These are phyloP conservation scores for Diachrysia chrysitis DNA, from an alignment of 2,888 invertebrate species.

Conservation along the genomic window DNA sequence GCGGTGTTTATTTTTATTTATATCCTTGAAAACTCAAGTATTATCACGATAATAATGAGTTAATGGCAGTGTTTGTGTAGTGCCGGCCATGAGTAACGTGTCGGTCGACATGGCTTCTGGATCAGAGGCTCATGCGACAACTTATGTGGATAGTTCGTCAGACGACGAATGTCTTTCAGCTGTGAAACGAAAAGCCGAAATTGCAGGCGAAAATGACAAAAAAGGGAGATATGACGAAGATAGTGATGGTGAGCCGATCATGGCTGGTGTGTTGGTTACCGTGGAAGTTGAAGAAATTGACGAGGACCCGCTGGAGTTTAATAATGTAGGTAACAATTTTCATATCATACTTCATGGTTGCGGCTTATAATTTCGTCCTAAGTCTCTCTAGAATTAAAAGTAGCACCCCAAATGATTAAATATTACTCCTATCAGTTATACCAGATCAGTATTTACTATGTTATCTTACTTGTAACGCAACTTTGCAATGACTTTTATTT, in stretches of 20 bases:
- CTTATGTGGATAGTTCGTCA: slow-evolving; percentile 58
- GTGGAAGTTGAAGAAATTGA: slow-evolving; percentile 66
- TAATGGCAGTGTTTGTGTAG: slow-evolving; percentile 44
- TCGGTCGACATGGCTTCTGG: slow-evolving; percentile 51
- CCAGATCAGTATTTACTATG: neutral
- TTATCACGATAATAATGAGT: slow-evolving; percentile 37
- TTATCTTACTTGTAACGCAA: neutral
- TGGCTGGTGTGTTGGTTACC: slow-evolving; percentile 61
- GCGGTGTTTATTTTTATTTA: slow-evolving; percentile 63
- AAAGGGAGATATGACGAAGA: slow-evolving; percentile 41
- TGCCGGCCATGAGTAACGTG: slow-evolving; percentile 27
- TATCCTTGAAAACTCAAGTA: slow-evolving; percentile 45
- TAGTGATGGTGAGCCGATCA: slow-evolving; percentile 58
- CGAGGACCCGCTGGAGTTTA: slow-evolving; percentile 58
- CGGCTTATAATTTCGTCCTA: neutral
- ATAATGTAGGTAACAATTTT: slow-evolving; percentile 46
- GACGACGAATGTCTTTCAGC: slow-evolving; percentile 63
- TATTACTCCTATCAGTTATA: neutral
- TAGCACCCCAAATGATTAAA: neutral
- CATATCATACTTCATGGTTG: neutral
- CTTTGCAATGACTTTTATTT: neutral
- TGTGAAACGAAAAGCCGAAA: slow-evolving; percentile 59
- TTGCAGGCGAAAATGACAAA: slow-evolving; percentile 33
- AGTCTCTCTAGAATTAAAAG: slow-evolving; percentile 14
- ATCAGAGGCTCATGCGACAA: slow-evolving; percentile 44